phyloP scores from a whole-genome alignment of 2,888 invertebrate species.

The Orthosia gothica region DNA sequence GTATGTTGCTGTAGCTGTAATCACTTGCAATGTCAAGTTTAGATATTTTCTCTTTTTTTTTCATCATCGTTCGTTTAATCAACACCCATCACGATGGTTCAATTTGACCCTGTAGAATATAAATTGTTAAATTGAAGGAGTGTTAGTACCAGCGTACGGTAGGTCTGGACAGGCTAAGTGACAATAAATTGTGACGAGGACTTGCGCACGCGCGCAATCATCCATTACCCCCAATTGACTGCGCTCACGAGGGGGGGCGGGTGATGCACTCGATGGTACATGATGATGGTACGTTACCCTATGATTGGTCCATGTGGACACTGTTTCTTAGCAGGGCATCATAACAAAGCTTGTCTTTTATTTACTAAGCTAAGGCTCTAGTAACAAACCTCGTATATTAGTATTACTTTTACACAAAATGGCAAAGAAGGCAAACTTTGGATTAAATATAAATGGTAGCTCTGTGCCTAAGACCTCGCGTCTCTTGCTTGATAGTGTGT shows the following conservation, averaged over 20 bases:
- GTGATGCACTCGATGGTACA: slow-evolving; percentile 13
- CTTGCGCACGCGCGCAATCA: slow-evolving; percentile 50
- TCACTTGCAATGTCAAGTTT: too few species aligned
- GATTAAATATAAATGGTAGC: too few species aligned
- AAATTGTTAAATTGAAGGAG: slow-evolving; percentile 3
- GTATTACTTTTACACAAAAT: too few species aligned
- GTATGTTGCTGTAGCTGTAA: too few species aligned
- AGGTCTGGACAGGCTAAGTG: slow-evolving; percentile 24
- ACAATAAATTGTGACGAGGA: slow-evolving; percentile 45
- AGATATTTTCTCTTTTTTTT: too few species aligned
- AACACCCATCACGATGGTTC: not conserved
- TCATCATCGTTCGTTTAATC: too few species aligned
- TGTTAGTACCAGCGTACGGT: not conserved
- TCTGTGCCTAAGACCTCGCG: too few species aligned
- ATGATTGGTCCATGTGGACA: not conserved
- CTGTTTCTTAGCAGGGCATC: not conserved
- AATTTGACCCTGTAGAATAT: not conserved
- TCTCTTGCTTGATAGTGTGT: too few species aligned
- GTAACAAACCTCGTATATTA: too few species aligned
- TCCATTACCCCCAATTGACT: slow-evolving; percentile 53
- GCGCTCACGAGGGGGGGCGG: slow-evolving; percentile 20
- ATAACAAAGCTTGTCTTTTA: too few species aligned
- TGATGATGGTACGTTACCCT: slow-evolving; percentile 4
- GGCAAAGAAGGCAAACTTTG: too few species aligned
- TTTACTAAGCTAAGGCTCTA: too few species aligned